These are phyloP conservation scores for Cochlearius cochlearius DNA, from an alignment of 2,113 vertebrate genomes.

Conservation along the genomic window DNA sequence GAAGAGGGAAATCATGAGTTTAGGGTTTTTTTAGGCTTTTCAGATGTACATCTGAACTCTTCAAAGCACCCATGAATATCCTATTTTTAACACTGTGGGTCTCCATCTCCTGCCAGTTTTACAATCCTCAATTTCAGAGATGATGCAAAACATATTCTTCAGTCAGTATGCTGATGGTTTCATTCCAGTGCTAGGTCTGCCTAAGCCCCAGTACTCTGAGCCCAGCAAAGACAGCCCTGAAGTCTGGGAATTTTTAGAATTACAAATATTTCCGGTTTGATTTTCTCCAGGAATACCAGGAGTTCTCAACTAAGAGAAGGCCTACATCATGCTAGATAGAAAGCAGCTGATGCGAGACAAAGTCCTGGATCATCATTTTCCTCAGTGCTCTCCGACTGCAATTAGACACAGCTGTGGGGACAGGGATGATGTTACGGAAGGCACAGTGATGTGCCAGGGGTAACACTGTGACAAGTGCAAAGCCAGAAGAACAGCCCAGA, in stretches of 20 bases:
- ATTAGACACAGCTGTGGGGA: not conserved
- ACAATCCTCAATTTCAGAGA: not conserved
- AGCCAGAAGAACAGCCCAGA: not conserved
- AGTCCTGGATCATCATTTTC: not conserved
- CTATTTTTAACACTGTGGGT: not conserved
- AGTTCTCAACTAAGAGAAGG: not conserved
- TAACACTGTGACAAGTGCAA: not conserved
- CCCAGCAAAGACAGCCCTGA: not conserved
- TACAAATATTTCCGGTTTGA: not conserved
- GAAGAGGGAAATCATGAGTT: not conserved
- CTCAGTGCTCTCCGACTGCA: not conserved
- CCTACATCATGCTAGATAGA: not conserved
- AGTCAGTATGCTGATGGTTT: not conserved
- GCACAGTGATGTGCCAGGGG: rapidly evolving
- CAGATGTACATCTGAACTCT: not conserved
- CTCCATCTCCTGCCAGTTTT: not conserved
- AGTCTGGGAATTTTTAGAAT: not conserved
- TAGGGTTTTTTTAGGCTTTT: not conserved
- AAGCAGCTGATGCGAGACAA: not conserved
- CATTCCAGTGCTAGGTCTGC: not conserved
- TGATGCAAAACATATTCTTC: not conserved
- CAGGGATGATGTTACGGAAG: not conserved
- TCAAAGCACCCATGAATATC: not conserved
- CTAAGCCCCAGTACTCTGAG: not conserved
- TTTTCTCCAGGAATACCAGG: not conserved